Base-by-base conservation (phyloP, 2,888 invertebrate species). In the Nezara viridula region DNA sequence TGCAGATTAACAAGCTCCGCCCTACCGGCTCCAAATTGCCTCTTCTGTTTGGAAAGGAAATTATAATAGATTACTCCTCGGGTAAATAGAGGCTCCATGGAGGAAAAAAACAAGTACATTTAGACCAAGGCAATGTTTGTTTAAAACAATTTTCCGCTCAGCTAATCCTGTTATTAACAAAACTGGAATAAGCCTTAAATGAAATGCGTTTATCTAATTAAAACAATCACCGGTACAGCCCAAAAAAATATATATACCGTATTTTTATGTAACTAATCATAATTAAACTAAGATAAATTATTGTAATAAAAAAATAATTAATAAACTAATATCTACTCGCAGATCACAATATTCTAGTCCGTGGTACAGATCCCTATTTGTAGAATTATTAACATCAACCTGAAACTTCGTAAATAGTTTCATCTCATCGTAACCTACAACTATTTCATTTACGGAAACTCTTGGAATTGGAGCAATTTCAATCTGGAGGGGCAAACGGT, bases 1-100 rank as follows among this genome's bases (percentile, higher is more conserved):
- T 77, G 77, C 40, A 77, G 77, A 77, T 77, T 77, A 40, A 77
- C 77, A 37, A 77, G 77, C 77, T 77, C 40, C 40, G 37, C 77
- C 37, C 77, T 21, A 7, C 40, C 24, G 19, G 40, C 40, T 40
- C 77, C 77, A 77, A 77, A 77, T 77, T 77, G 40, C 77, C 21
- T 40, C 40, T 32, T 40, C 77, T 77, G 14, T 77, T 37, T 40
- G 77, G 77, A 77, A 77, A 77, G 40, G 10, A 77, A 77, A 77
- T 77, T 77, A 77, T 77, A 40, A 77, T 40, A 40, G 77, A 77
- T 77, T 77, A 40, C 40, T 40, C 77, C 77, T 24, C 27, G 27
- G 16, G 60, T 60, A 60, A 60, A 60, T 60, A 60, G 60, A 60
- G 60, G 60, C 27, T 60, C 2, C 16, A 27, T n/a, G 14, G 60